Percentiles rank a stretch among this genome's conserved stretches.
These are phyloP conservation scores for Paguma larvata DNA, from an alignment of 2,797 vertebrate genomes.

Conservation along the genomic window DNA sequence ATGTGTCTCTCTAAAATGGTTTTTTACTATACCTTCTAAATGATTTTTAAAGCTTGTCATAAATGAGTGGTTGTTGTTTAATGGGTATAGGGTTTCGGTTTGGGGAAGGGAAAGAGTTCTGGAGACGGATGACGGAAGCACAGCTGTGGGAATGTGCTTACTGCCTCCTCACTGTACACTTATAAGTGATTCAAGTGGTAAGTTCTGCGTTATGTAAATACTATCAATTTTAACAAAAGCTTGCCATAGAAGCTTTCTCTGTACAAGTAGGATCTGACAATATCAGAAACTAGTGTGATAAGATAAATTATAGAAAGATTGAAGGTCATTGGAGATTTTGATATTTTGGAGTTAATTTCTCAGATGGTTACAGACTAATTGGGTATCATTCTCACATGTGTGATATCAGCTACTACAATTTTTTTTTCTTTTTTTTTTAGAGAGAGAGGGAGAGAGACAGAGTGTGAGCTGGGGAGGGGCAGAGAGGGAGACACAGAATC, in stretches of 20 bases:
- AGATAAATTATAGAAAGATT: background rate
- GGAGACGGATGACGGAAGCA: background rate
- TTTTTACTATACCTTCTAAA: conserved; percentile 25
- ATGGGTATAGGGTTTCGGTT: background rate
- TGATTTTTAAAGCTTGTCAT: background rate
- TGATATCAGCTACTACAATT: background rate
- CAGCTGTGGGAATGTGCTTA: background rate
- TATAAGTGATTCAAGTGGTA: background rate
- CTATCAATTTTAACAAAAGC: background rate
- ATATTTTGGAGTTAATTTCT: background rate
- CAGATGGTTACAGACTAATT: background rate
- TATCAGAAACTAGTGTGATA: background rate
- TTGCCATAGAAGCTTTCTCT: background rate
- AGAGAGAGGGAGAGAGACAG: too few species aligned
- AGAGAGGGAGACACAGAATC: too few species aligned
- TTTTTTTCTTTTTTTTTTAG: background rate
- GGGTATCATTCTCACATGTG: background rate
- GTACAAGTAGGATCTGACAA: background rate
- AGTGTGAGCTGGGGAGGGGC: too few species aligned
- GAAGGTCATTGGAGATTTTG: background rate
- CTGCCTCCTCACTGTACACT: background rate
- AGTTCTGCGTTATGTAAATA: background rate
- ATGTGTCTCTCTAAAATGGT: background rate
- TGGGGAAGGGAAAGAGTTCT: background rate
- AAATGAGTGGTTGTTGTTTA: conserved; percentile 6